These are phyloP conservation scores for Drosophila gunungcola DNA, from an alignment of 1,140 invertebrate species.

Conservation along the genomic window DNA sequence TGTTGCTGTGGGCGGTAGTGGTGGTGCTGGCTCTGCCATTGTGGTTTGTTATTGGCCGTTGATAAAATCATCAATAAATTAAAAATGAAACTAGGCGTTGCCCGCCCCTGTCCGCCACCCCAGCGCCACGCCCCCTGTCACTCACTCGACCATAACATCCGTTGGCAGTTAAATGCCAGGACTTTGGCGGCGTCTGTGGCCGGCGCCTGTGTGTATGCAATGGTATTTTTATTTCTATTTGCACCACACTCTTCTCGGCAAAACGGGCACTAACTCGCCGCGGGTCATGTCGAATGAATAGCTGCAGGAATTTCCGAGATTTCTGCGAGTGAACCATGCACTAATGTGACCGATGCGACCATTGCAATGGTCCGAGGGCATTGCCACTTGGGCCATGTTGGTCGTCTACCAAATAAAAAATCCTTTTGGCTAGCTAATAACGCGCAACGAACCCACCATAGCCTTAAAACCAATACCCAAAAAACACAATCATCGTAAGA, in stretches of 20 bases:
- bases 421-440: background rate
- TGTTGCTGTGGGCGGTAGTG: slow-evolving; percentile 4
- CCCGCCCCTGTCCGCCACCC: background rate
- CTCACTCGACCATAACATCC: slow-evolving; percentile 49
- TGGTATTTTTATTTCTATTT: slow-evolving; percentile 19
- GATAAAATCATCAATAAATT: slow-evolving; percentile 76
- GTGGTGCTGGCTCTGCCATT: slow-evolving; percentile 19
- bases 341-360: no score
- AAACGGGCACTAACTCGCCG: background rate
- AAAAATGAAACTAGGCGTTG: slow-evolving; percentile 63
- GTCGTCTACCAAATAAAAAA: background rate
- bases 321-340: background rate
- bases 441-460: no score
- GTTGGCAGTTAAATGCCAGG: slow-evolving; percentile 50
- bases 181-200: slow-evolving; percentile 45
- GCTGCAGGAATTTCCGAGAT: slow-evolving; percentile 13
- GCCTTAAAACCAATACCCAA: background rate
- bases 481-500: background rate
- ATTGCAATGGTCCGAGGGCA: slow-evolving; percentile 2
- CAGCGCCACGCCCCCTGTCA: slow-evolving; percentile 47
- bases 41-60: slow-evolving; percentile 66
- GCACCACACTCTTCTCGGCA: background rate
- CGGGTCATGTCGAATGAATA: slow-evolving; percentile 3
- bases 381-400: background rate
- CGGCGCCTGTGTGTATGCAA: slow-evolving; percentile 30